Evolutionary conservation across 1,140 invertebrate species (phyloP).

Genomic region (Centruroides vittatus): DNA sequence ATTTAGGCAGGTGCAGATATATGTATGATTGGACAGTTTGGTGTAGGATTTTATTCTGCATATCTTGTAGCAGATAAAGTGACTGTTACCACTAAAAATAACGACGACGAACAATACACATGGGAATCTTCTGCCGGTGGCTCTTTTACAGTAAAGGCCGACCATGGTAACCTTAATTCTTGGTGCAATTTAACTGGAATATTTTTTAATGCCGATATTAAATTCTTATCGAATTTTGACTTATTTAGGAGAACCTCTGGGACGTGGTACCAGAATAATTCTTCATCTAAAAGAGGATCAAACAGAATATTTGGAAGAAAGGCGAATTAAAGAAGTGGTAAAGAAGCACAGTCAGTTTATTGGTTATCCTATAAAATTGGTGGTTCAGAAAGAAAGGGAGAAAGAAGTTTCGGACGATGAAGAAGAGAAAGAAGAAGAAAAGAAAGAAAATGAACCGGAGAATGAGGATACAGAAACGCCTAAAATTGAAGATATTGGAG

Average conservation of each 20-base stretch:
- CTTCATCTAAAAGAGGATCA: slow-evolving; percentile 86
- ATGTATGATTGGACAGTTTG: slow-evolving; percentile 95
- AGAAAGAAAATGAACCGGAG: slow-evolving; percentile 49
- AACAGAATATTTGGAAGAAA: slow-evolving; percentile 78
- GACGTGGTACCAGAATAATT: slow-evolving; percentile 76
- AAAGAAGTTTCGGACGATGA: slow-evolving; percentile 88
- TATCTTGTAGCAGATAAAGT: slow-evolving; percentile 91
- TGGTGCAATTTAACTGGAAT: too few relatives aligned
- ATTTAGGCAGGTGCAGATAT: slow-evolving; percentile 81
- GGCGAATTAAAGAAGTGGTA: slow-evolving; percentile 88
- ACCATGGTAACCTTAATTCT: slow-evolving; percentile 35
- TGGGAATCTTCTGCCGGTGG: slow-evolving; percentile 91
- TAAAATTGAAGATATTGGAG: slow-evolving; percentile 83
- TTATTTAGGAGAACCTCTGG: slow-evolving; percentile 50
- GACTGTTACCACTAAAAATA: slow-evolving; percentile 85
- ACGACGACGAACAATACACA: slow-evolving; percentile 82
- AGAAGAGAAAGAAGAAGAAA: slow-evolving; percentile 49
- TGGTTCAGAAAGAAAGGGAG: slow-evolving; percentile 86
- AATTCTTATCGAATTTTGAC: slow-evolving; percentile 74
- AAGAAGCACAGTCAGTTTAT: slow-evolving; percentile 99
- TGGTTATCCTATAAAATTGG: slow-evolving; percentile 92
- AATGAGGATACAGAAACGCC: slow-evolving; percentile 45
- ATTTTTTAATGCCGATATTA: too few relatives aligned
- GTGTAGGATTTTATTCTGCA: slow-evolving; percentile 96
- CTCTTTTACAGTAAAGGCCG: slow-evolving; percentile 67